Evolutionary conservation across 2,797 vertebrate species (phyloP), one percentile per base, ranked within the genome.

Genomic region (Fistularia tabacaria): DNA sequence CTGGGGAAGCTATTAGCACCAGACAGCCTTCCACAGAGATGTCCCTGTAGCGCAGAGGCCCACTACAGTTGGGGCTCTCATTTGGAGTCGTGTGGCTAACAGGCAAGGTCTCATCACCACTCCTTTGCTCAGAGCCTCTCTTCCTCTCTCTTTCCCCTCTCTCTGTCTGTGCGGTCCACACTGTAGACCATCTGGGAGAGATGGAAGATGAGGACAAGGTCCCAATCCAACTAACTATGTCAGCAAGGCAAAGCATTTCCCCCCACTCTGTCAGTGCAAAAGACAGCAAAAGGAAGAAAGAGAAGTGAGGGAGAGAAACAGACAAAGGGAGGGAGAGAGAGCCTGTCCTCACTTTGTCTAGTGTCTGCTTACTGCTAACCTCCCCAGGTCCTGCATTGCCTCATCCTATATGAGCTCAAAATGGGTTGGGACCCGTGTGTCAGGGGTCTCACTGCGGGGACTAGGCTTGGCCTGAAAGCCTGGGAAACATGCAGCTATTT

Each of bases 361-460:
- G 74, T 78, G 75, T 81, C 82, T 80, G 79, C 81, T 77, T 67
- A 70, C 79, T 84, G 73, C 79, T 79, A 73, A 69, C 76, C 84
- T 88, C 82, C 76, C 68, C 64, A 55, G 74, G 81, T 85, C 70
- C 76, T 81, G 76, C 76, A 84, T 85, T 88, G 84, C 81, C 82
- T 90, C 87, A 89, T 87, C 80, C 78, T 74, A 84, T 80, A 87
- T 84, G 84, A 87, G 85, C 83, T 89, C 83, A 87, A 90, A 90
- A 77, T 81, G 77, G 82, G 82, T 85, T 80, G 85, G 85, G 84
- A 84, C 83, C 81, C 80, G 82, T 86, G 84, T 86, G 86, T 89
- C 86, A 87, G 58, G 77, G 88, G 86, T 89, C 80, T 68, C 77
- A 85, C 87, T 87, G 77, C 84, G 59, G 87, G 85, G 86, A 87